Evolutionary conservation across 1,140 invertebrate genomes (phyloP).

Genomic region (Apis laboriosa): DNA sequence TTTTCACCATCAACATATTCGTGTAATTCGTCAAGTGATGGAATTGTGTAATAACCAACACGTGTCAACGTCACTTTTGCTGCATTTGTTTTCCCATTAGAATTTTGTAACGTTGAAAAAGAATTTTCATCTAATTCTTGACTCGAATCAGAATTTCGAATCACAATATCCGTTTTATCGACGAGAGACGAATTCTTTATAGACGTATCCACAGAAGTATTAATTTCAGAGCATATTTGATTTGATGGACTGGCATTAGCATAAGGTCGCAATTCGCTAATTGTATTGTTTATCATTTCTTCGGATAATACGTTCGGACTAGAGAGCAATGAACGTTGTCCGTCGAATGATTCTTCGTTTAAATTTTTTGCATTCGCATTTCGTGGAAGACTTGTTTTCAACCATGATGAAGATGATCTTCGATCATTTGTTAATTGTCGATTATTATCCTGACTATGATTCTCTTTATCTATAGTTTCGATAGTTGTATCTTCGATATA

Average conservation of each 20-base stretch:
- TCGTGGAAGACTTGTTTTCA: slow-evolving; percentile 49
- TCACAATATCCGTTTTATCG: slow-evolving; percentile 58
- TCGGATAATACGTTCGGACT: slow-evolving; percentile 41
- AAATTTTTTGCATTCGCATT: slow-evolving; percentile 28
- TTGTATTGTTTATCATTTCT: slow-evolving; percentile 67
- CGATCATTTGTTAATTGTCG: slow-evolving; percentile 59
- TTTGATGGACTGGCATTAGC: slow-evolving; percentile 15
- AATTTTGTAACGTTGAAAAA: slow-evolving; percentile 60
- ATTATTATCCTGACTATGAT: slow-evolving; percentile 62
- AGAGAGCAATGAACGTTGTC: slow-evolving; percentile 55
- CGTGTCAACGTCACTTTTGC: slow-evolving; percentile 85
- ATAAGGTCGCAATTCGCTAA: slow-evolving; percentile 61
- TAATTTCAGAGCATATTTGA: slow-evolving; percentile 24
- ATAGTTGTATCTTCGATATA: slow-evolving; percentile 46
- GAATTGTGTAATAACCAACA: slow-evolving; percentile 89
- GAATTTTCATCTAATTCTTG: slow-evolving; percentile 71
- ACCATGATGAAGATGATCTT: slow-evolving; percentile 73
- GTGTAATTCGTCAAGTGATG: slow-evolving; percentile 84
- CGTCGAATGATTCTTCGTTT: slow-evolving; percentile 58
- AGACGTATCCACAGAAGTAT: slow-evolving; percentile 29
- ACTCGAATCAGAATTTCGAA: slow-evolving; percentile 60
- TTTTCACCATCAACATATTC: slow-evolving; percentile 83
- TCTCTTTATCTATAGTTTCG: slow-evolving; percentile 72
- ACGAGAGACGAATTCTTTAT: slow-evolving; percentile 44
- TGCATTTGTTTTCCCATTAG: slow-evolving; percentile 80